phyloP scores from a whole-genome alignment of 2,797 vertebrate species.

The Pipistrellus pygmaeus region DNA sequence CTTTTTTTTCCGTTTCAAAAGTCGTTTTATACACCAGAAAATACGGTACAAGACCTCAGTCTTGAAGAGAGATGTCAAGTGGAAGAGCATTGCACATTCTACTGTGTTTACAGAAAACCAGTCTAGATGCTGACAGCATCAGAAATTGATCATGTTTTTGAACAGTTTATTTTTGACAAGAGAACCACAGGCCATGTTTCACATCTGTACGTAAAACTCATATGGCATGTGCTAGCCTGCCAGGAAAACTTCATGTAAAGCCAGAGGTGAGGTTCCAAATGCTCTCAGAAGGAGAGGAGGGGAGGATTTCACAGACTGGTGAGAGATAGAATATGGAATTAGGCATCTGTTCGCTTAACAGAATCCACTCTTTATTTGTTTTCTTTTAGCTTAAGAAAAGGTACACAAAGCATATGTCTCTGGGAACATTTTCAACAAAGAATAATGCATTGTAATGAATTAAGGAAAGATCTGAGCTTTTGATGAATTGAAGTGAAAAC shows the following conservation, averaged over 20 bases:
- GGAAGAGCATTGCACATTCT: not conserved
- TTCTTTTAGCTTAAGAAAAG: constrained; percentile 66
- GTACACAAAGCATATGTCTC: not conserved
- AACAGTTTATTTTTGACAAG: constrained; percentile 48
- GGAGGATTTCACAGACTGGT: constrained; percentile 15
- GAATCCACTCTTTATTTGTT: constrained; percentile 63
- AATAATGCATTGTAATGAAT: constrained; percentile 16
- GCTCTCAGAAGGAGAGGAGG: constrained; percentile 11
- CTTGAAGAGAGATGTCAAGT: constrained; percentile 27
- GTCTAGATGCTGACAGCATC: not conserved
- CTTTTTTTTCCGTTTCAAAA: no score
- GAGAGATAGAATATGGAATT: constrained; percentile 23
- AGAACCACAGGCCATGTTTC: not conserved
- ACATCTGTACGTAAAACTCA: constrained; percentile 11
- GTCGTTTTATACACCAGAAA: no score
- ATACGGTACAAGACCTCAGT: not conserved
- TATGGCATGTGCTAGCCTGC: not conserved
- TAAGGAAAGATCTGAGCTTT: constrained; percentile 38
- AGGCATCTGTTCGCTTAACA: constrained; percentile 37
- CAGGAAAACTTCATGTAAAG: constrained; percentile 39
- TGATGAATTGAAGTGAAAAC: constrained; percentile 24
- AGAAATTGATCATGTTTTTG: not conserved
- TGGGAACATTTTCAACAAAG: constrained; percentile 48
- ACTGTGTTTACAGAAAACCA: not conserved
- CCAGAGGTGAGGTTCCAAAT: not conserved